Base-by-base conservation (phyloP, 2,888 invertebrate genomes). In the Belgica antarctica region DNA sequence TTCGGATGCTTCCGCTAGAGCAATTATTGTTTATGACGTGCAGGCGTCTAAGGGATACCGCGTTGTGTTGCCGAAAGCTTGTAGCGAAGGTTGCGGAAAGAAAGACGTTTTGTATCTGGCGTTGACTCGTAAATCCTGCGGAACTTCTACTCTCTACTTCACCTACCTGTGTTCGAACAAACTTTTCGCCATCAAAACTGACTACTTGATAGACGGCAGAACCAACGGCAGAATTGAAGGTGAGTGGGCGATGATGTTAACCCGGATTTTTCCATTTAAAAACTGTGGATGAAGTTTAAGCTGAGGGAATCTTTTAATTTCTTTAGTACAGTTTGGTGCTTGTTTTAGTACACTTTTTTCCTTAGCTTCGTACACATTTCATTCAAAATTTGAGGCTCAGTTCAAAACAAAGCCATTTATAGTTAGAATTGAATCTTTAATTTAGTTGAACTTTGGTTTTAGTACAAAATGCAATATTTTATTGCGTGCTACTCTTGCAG, bases 1-100 rank as follows among this genome's bases (percentile, higher is more conserved):
- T 17, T 86, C 87, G 46, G 90, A 90, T 76, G 88, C 89, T 0
- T 85, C 86, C 0, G 84, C 85, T 46, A 83, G 88, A 7, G 83
- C 86, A 12, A 84, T 89, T 62, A 80, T 89, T 7, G 88, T 90
- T 0, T 86, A 86, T 75, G 87, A 90, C 75, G 82, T 87, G 1
- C 81, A 83, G 8, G 82, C 83, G 1, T 83, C 83, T 71, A 82
- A 83, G 7, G 86, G 87, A 4, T 88, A 86, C 79, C 81, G 88
- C 2, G 85, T 89, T 0, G 81, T 87, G 1, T 77, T 87, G 25
- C 87, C 87, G 0, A 81, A 82, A 74, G 83, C 82, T 0, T 81
- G 84, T 0, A 77, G 80, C 0, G 76, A 77, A 0, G 85, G 83
- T 1, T 82, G 83, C 72, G 77, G 81, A 0, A 82, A 83, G 10